Conservation (phyloP, 1,140 invertebrate genomes). For the Olivierus martensii region DNA sequence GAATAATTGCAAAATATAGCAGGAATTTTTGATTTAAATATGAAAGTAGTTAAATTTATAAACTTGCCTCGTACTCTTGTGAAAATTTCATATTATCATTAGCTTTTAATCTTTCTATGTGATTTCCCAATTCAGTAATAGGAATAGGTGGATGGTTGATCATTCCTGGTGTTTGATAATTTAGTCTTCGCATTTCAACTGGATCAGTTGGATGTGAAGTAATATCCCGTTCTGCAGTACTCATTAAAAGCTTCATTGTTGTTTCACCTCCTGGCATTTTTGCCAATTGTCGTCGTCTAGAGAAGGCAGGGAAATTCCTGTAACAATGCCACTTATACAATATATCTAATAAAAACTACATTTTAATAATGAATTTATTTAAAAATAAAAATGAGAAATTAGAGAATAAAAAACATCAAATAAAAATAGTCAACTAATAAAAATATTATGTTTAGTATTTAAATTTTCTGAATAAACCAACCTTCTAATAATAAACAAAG, state of each 20-base stretch:
- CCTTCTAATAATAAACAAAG: too few relatives aligned
- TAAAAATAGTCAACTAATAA: too few relatives aligned
- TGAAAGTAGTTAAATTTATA: not conserved
- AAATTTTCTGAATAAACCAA: not conserved
- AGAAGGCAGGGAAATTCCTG: conserved; percentile 13
- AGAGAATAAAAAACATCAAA: not conserved
- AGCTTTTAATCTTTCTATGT: conserved; percentile 88
- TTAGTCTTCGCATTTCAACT: conserved; percentile 85
- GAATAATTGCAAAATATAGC: too few relatives aligned
- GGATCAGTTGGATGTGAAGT: conserved; percentile 60
- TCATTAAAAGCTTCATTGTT: conserved; percentile 29
- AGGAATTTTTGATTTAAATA: not conserved
- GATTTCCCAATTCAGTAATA: conserved; percentile 79
- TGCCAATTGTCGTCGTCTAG: conserved; percentile 54
- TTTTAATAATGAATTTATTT: not conserved
- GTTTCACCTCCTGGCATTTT: conserved; percentile 78
- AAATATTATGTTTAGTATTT: not conserved
- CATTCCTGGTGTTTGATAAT: conserved; percentile 96
- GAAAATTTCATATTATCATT: conserved; percentile 97
- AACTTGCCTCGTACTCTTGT: conserved; percentile 63
- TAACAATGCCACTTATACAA: conserved; percentile 9
- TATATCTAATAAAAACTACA: not conserved
- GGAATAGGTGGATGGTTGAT: conserved; percentile 93
- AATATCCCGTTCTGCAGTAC: conserved; percentile 17
- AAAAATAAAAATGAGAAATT: not conserved